Evolutionary conservation across 2,113 vertebrate genomes (phyloP).

Genomic region (Colius striatus): DNA sequence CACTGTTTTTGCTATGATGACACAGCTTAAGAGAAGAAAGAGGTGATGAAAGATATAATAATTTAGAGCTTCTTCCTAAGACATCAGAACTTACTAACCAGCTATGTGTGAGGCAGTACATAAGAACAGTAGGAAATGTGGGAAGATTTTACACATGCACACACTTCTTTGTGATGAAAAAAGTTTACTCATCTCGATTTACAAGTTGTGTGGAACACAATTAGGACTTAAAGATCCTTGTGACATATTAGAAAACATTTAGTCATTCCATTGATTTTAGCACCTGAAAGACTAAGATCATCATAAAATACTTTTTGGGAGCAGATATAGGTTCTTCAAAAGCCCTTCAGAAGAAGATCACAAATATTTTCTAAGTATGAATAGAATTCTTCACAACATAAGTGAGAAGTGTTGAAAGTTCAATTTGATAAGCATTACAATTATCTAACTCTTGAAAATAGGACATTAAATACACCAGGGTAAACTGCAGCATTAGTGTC

Average conservation of each 20-base stretch:
- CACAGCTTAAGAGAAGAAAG: conserved; percentile 61
- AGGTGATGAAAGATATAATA: conserved; percentile 16
- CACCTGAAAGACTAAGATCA: neutral
- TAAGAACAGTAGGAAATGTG: neutral
- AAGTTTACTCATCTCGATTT: neutral
- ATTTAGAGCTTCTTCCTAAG: conserved; percentile 39
- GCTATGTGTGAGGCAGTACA: neutral
- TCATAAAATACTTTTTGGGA: neutral
- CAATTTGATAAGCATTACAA: neutral
- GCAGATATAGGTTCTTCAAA: neutral
- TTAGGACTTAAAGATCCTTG: neutral
- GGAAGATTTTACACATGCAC: neutral
- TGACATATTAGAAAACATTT: neutral
- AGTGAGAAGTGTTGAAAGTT: neutral
- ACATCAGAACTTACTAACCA: neutral
- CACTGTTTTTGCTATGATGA: conserved; percentile 64
- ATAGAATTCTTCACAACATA: neutral
- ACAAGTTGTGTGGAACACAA: neutral
- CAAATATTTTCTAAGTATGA: neutral
- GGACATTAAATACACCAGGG: neutral
- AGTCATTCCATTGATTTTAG: neutral
- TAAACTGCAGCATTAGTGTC: neutral
- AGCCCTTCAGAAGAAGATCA: neutral
- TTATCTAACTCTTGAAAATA: neutral
- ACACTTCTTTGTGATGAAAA: neutral